Base-by-base conservation (phyloP, 1,140 invertebrate species). In the Cotesia vestalis region DNA sequence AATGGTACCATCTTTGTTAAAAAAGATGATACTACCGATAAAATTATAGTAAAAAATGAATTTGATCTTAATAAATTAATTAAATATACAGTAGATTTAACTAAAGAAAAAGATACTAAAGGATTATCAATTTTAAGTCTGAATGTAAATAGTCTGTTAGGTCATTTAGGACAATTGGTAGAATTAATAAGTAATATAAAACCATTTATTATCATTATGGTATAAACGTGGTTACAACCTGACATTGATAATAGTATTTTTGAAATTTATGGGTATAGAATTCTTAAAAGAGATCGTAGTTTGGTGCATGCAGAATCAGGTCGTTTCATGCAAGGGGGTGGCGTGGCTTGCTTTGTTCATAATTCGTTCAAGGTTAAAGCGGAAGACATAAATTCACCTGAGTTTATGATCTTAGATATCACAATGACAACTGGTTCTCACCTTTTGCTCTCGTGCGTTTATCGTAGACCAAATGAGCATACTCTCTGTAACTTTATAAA, bases 151-250 rank as follows among this genome's bases (percentile, higher is more conserved):
- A 57, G 55, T 57, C 8, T 17, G 4, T 1, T 57, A n/a, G 14
- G 55, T 20, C 55, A 57, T 20, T 3, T 17, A 6, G 3, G 4
- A 3, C 12, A 57, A 20, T 57, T 57, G 4, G 1, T 6, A 6
- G 20, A 57, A 3, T 17, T 17, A 17, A 17, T 57, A 5, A 2
- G n/a, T 17, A 17, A 57, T 3, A 4, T 17, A 34, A 40, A 38
- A 4, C 36, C 20, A 46, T 40, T 61, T 46, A 61, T 70, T 4
- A 62, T 61, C 17, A 20, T 34, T 1, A 38, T 70, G 2, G 57
- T 55, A 17, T 12, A 70, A 46, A 70, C 68, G 2, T 70, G 68
- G 68, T 36, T 70, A 40, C 17, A 70, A n/a, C 17, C 68, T 1
- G 20, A 60, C 17, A 61, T 46, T 46, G 27, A 27, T 9, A 55